phyloP scores from a whole-genome alignment of 2,797 vertebrate species.

The Helicolenus hilgendorfi region DNA sequence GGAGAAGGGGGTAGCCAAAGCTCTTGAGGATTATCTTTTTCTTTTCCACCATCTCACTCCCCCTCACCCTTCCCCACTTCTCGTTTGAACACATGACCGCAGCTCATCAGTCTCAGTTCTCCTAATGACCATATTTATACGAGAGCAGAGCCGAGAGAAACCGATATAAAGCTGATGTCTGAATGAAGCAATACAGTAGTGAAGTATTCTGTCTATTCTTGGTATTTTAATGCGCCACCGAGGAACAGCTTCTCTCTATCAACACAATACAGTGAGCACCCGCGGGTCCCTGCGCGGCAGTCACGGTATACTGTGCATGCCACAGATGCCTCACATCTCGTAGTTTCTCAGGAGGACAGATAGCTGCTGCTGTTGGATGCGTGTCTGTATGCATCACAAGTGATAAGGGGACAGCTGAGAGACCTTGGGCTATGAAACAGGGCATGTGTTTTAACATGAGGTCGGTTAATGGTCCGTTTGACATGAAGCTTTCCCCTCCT shows the following conservation, averaged over 20 bases:
- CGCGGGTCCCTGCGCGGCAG: conserved; percentile 11
- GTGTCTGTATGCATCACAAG: conserved; percentile 10
- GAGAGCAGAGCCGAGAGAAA: conserved; percentile 12
- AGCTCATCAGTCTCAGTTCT: conserved; percentile 68
- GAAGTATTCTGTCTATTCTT: conserved; percentile 52
- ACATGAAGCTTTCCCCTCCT: neutral
- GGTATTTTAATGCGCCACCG: conserved; percentile 23
- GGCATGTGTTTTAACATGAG: conserved; percentile 14
- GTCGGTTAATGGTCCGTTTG: neutral
- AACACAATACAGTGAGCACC: conserved; percentile 25
- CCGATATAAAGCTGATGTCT: neutral
- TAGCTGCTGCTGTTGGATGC: neutral
- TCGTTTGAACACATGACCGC: conserved; percentile 73
- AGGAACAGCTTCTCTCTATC: conserved; percentile 42
- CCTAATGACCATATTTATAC: conserved; percentile 86
- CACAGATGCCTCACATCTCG: conserved; percentile 39
- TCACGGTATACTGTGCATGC: conserved; percentile 13
- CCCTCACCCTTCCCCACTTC: conserved; percentile 35
- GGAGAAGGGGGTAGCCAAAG: conserved; percentile 53
- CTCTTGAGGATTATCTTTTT: conserved; percentile 79
- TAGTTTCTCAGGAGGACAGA: conserved; percentile 15
- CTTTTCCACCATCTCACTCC: conserved; percentile 40
- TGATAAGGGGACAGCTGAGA: conserved; percentile 47
- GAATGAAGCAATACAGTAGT: conserved; percentile 6
- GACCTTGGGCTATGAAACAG: conserved; percentile 3